phyloP scores from a whole-genome alignment of 64 coral and sea anemone species.

The Montipora cactus region DNA sequence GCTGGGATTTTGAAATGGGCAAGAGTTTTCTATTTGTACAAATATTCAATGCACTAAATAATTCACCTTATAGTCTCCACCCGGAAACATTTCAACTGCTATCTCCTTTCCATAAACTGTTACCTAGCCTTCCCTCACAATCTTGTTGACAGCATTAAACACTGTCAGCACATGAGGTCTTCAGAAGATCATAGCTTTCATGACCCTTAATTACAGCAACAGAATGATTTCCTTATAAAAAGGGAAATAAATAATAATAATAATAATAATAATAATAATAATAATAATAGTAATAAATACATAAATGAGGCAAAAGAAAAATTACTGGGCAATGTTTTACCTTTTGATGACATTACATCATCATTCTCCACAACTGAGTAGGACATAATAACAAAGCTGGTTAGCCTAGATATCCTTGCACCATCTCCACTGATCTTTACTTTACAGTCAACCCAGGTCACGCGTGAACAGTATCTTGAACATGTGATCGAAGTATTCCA shows the following conservation, averaged over 20 bases:
- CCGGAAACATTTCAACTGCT: slow-evolving; percentile 33
- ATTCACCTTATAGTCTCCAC: too few relatives aligned
- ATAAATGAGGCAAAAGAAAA: background rate
- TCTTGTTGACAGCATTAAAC: slow-evolving; percentile 15
- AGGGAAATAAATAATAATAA: background rate
- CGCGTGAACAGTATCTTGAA: too few relatives aligned
- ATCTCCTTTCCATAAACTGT: slow-evolving; percentile 37
- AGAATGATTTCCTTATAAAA: slow-evolving; percentile 17
- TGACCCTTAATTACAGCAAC: slow-evolving; percentile 23
- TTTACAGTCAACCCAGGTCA: too few relatives aligned
- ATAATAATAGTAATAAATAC: too few relatives aligned
- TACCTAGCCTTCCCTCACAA: background rate
- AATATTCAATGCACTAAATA: background rate
- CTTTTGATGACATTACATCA: slow-evolving; percentile 66
- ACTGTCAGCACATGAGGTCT: slow-evolving; percentile 18
- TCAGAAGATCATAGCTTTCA: slow-evolving; percentile 53
- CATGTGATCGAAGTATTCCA: too few relatives aligned
- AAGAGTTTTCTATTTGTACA: background rate
- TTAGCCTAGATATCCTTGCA: slow-evolving; percentile 40
- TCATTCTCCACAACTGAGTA: slow-evolving; percentile 42
- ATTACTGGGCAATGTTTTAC: background rate
- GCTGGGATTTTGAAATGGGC: background rate
- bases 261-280: too few relatives aligned
- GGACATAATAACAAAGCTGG: slow-evolving; percentile 37
- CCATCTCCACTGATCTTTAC: slow-evolving; percentile 44